These are phyloP conservation scores for Oncorhynchus kisutch DNA, from an alignment of 2,113 vertebrate genomes.

Conservation along the genomic window DNA sequence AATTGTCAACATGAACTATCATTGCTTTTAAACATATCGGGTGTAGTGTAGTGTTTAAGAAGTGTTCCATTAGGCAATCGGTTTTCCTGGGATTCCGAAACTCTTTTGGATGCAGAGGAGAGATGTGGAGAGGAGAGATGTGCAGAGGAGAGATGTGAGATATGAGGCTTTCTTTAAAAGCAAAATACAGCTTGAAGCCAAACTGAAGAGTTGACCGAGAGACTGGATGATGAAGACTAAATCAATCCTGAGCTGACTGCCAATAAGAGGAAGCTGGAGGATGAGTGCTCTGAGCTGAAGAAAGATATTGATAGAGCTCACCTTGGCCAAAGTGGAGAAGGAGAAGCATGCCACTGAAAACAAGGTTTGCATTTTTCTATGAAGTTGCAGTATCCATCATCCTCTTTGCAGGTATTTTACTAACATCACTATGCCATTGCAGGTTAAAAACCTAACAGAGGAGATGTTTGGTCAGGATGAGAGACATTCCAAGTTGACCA, in stretches of 20 bases:
- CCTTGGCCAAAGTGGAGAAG: slow-evolving; percentile 75
- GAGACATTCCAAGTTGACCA: slow-evolving; percentile 56
- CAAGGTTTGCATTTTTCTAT: slow-evolving; percentile 37
- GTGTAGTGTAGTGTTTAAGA: not conserved
- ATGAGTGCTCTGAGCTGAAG: slow-evolving; percentile 76
- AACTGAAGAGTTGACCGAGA: slow-evolving; percentile 70
- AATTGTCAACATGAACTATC: not conserved
- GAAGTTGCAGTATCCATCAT: not conserved
- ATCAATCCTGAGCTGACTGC: slow-evolving; percentile 65
- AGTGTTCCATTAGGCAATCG: no score
- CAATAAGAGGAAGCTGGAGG: slow-evolving; percentile 77
- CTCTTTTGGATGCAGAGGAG: slow-evolving; percentile 78
- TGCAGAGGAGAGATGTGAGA: slow-evolving; percentile 80
- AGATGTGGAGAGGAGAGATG: no score
- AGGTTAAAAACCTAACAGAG: slow-evolving; percentile 28
- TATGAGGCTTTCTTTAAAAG: slow-evolving; percentile 77
- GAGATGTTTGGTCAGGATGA: slow-evolving; percentile 23
- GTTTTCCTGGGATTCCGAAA: slow-evolving; percentile 71
- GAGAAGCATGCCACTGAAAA: slow-evolving; percentile 78
- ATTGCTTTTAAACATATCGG: not conserved
- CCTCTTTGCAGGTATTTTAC: not conserved
- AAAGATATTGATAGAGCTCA: slow-evolving; percentile 76
- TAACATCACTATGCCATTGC: not conserved
- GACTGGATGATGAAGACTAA: slow-evolving; percentile 75
- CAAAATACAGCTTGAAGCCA: slow-evolving; percentile 75